Percentiles rank a stretch among this genome's conserved stretches.
Conservation (phyloP, 1,140 invertebrate genomes). For the Notospermus geniculatus region DNA sequence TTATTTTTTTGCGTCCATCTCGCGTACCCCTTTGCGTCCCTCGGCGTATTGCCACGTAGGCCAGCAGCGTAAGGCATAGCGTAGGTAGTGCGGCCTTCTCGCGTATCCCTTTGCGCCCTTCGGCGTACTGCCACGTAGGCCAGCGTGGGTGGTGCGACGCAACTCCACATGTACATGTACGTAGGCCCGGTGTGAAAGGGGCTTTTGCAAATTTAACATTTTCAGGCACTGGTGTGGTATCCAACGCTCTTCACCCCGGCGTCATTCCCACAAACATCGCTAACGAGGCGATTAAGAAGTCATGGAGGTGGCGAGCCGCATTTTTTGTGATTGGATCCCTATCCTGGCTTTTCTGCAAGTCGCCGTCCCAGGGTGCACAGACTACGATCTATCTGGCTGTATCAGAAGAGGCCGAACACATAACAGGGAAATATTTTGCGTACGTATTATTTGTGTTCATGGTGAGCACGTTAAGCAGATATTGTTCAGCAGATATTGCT, state of each 20-base stretch:
- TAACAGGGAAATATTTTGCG: conserved; percentile 60
- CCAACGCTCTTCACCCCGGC: conserved; percentile 39
- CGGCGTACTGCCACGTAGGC: too few species aligned
- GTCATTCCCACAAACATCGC: conserved; percentile 32
- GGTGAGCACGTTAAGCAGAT: too few species aligned
- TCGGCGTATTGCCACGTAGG: too few species aligned
- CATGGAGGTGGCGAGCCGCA: not conserved
- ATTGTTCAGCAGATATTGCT: not conserved
- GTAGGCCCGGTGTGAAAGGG: too few species aligned
- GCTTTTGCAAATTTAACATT: too few species aligned
- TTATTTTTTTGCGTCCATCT: too few species aligned
- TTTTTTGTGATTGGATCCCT: conserved; percentile 53
- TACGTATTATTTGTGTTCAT: not conserved
- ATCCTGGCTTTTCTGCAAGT: conserved; percentile 41
- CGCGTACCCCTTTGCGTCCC: too few species aligned
- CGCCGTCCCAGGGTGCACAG: conserved; percentile 55
- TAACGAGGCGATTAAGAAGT: conserved; percentile 27
- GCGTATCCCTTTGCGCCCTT: too few species aligned
- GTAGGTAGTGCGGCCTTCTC: too few species aligned
- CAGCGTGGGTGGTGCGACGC: too few species aligned
- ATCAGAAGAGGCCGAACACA: conserved; percentile 68
- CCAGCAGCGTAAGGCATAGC: too few species aligned
- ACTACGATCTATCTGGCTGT: conserved; percentile 54
- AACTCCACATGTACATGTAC: too few species aligned
- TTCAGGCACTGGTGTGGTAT: conserved; percentile 10